phyloP scores from a whole-genome alignment of 2,797 vertebrate genomes.

The Helarctos malayanus region DNA sequence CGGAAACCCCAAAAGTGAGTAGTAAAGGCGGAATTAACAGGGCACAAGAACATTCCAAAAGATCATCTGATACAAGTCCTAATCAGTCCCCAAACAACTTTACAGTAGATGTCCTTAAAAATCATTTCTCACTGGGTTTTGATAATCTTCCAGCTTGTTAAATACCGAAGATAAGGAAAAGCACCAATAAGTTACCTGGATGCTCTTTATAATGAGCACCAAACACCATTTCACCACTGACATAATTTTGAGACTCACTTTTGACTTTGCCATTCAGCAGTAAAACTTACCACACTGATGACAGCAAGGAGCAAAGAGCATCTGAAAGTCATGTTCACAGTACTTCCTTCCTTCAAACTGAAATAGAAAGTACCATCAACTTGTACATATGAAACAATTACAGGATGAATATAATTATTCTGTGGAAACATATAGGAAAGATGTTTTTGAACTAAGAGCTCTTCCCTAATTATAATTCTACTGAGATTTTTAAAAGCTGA shows the following conservation, averaged over 20 bases:
- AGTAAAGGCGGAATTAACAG: not conserved
- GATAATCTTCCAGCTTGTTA: not conserved
- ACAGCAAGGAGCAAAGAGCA: conserved; percentile 99
- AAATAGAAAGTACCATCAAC: conserved; percentile 81
- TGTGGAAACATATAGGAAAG: not conserved
- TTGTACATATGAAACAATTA: not conserved
- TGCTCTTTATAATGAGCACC: not conserved
- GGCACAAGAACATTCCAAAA: not conserved
- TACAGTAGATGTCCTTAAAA: not conserved
- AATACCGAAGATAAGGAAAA: not conserved
- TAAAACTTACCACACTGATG: conserved; percentile 97
- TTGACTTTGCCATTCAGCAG: not conserved
- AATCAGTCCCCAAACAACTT: not conserved
- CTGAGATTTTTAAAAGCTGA: not conserved
- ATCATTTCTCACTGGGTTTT: not conserved
- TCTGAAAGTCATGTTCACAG: conserved; percentile 99
- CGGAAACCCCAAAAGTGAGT: not conserved
- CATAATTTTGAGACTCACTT: not conserved
- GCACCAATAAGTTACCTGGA: not conserved
- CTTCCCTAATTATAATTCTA: not conserved
- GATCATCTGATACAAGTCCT: not conserved
- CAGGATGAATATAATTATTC: not conserved
- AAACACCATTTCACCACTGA: not conserved
- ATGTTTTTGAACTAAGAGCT: not conserved
- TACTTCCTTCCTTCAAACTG: conserved; percentile 99